Base-by-base conservation (phyloP, 2,888 invertebrate species). In the Phlogophora meticulosa region DNA sequence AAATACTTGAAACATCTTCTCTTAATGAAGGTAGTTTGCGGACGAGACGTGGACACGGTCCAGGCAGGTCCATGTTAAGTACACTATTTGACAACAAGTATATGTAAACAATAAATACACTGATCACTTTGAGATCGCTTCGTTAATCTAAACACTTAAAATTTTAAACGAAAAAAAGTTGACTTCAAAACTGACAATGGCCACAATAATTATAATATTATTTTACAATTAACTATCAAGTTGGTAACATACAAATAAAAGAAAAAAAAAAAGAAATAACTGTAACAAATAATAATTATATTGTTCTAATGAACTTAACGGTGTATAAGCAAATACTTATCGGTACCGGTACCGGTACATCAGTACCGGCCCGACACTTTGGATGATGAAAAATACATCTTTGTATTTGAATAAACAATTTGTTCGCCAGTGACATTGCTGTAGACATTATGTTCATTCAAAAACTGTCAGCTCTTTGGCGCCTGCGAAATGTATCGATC, bases 41-140 rank as follows among this genome's bases (percentile, higher is more conserved):
- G 81, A 72, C 82, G 13, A 38, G 22, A 38, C 65, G 57, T 24
- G 55, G 63, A 63, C 38, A 28, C 22, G 36, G 49, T 61, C 63
- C 71, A 68, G 55, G 51, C 36, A 63, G 70, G 78, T 78, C 80
- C 83, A 88, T 78, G 86, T 93, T 94, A 95, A 94, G 94, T 94
- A 95, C 94, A 89, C 90, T 90, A 92, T 91, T 58, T 91, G 92
- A 93, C 90, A 92, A 93, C 90, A 92, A 88, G 85, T 87, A 86
- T 83, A 67, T 90, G 90, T 90, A 91, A 94, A 93, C 88, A 92
- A 93, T 93, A 93, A 94, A 94, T 94, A 95, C 94, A 94, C 91
- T 95, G 95, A 95, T 94, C 95, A 91, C 92, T 90, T 94, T 95
- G 95, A 95, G 95, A 95, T 95, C 95, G 90, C 88, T 90, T 91